Base-by-base conservation (phyloP, 64 coral and sea anemone genomes). In the Actinia tenebrosa region DNA sequence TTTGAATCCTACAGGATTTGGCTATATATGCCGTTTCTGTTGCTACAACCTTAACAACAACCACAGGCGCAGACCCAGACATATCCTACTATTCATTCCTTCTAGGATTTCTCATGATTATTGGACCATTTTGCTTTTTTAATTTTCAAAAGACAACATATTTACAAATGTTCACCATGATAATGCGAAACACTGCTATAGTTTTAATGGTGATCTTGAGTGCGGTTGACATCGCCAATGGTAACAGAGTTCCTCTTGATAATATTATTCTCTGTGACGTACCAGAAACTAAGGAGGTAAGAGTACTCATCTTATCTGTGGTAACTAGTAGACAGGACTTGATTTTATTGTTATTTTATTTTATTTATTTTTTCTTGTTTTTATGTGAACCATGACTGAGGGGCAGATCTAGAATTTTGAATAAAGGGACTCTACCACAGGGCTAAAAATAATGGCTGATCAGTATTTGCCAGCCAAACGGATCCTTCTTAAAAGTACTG, bases 1-100 rank as follows among this genome's bases (percentile, higher is more conserved):
- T 16, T 16, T 78, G 22, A 50, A 50, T 50, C 83, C 84, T 83
- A 80, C 84, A 95, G 93, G 93, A 95, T 89, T 84, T 95, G 56
- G 93, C 93, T 55, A 95, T 95, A 14, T 95, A 92, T 92, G 93
- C 93, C 52, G 93, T 95, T 44, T 95, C 93, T n/a, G 91, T 95
- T 18, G 77, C 93, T 10, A 95, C 93, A 56, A 95, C 93, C 60
- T 53, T 95, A 61, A 88, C 89, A 60, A 86, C 82, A 83, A 87
- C 88, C 52, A 80, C 86, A 37, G 87, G 93, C 18, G 83, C 86
- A 20, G 86, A 71, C 50, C 93, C 89, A 75, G 87, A 89, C 16
- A 89, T 95, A 53, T 95, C 93, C 26, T 95, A 95, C 42, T 95
- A 92, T 44, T 92, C 93, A 42, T 95, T 95, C 52, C 90, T 95